Conservation (phyloP, 1,140 invertebrate species). For the Drosophila melanogaster region DNA sequence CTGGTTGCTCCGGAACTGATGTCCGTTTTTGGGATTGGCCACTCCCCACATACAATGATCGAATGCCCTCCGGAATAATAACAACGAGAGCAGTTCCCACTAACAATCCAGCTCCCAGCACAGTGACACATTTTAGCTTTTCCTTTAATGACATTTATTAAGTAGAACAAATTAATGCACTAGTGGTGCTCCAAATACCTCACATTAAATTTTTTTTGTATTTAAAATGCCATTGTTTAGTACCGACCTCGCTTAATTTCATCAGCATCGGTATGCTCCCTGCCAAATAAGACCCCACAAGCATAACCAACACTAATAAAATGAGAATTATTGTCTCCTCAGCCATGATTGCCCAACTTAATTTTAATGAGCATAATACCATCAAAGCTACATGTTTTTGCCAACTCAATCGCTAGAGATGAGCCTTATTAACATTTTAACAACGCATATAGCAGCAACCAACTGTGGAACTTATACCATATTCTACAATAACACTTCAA, state of each 20-base stretch:
- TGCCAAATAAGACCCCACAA: constrained; percentile 96
- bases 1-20: constrained; percentile 38
- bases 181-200: too few species aligned
- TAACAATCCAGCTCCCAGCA: constrained; percentile 98
- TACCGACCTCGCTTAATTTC: constrained; percentile 93
- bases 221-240: too few species aligned
- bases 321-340: constrained; percentile 93
- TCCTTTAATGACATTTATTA: constrained; percentile 87
- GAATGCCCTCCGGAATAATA: constrained; percentile 99
- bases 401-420: constrained; percentile 55
- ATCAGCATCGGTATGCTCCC: constrained; percentile 97
- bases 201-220: too few species aligned
- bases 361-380: constrained; percentile 2
- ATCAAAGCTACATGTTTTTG: constrained; percentile 46
- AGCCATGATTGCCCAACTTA: constrained; percentile 37
- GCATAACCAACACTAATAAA: constrained; percentile 94
- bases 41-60: constrained; percentile 88
- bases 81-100: constrained; percentile 98
- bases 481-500: neutral
- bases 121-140: constrained; percentile 96
- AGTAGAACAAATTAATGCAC: too few species aligned
- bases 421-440: neutral
- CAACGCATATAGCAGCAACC: neutral
- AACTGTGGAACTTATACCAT: neutral
- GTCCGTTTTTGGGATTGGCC: constrained; percentile 15